phyloP scores from a whole-genome alignment of 2,888 invertebrate genomes.

The Eristalinus sepulchralis region DNA sequence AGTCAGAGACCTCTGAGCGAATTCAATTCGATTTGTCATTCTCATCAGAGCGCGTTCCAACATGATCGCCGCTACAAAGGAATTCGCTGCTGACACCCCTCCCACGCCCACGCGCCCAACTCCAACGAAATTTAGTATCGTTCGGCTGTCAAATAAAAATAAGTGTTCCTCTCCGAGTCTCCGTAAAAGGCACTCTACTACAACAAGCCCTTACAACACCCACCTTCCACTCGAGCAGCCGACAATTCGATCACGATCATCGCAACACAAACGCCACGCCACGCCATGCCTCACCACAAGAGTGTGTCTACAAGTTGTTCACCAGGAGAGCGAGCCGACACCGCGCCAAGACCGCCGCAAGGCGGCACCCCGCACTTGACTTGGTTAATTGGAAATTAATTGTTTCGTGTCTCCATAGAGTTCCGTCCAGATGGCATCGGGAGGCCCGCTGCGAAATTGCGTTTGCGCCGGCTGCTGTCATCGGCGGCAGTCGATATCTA shows the following conservation, averaged over 20 bases:
- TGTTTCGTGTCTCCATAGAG: slow-evolving; percentile 45
- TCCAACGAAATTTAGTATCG: slow-evolving; percentile 21
- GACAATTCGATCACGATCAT: slow-evolving; percentile 43
- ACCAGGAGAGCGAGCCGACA: neutral
- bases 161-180: neutral
- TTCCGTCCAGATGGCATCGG: slow-evolving; percentile 32
- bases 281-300: no score
- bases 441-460: slow-evolving; percentile 41
- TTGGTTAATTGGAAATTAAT: slow-evolving; percentile 56
- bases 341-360: neutral
- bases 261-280: neutral
- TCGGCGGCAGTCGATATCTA: slow-evolving; percentile 46
- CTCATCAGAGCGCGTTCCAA: neutral
- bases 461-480: slow-evolving; percentile 40
- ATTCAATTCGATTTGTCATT: neutral
- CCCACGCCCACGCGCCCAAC: neutral
- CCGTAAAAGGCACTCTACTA: slow-evolving; percentile 17
- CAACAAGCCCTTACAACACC: slow-evolving; percentile 10
- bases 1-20: neutral
- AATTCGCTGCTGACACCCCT: neutral
- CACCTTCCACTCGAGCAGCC: slow-evolving; percentile 11
- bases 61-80: slow-evolving; percentile 3
- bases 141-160: slow-evolving; percentile 25
- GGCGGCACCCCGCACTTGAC: slow-evolving; percentile 27
- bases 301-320: neutral